Base-by-base conservation (phyloP, 92 coral and sea anemone genomes). In the Epizoanthus ramosus region DNA sequence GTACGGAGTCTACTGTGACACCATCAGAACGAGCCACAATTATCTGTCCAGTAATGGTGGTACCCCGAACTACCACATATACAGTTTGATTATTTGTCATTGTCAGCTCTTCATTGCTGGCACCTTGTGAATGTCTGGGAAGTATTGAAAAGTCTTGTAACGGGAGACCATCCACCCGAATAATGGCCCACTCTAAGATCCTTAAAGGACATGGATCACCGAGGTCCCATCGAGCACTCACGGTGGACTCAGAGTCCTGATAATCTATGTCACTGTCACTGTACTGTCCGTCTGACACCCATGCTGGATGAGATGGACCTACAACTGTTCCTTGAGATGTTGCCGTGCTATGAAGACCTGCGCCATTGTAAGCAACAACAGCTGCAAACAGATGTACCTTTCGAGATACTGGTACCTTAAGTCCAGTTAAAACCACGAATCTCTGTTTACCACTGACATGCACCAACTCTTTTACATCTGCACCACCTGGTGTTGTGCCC, bases 21-120 rank as follows among this genome's bases (percentile, higher is more conserved):
- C 61, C 61, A n/a, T 57, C 61, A 15, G 61, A 57, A 57, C 61
- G 61, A 57, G 61, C 61, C 4, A 57, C 61, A n/a, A 57, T 57
- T 15, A 6, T n/a, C 21, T 17, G 61, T n/a, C 61, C 61, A 57
- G 17, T 57, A 57, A 57, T n/a, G 21, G 61, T 57, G 61, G 21
- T 57, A 57, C 61, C 61, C 61, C 61, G 61, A 57, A 57, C 61
- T 15, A 57, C 61, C 5, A 57, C 61, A 57, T 57, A 57, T n/a
- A 57, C 61, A 15, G 61, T 57, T 57, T 57, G 61, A 57, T 57
- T 57, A n/a, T 57, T 57, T 15, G 61, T 10, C 61, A 57, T 57
- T 57, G 61, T 57, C 61, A 57, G 61, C 21, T 57, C 61, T 57
- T 57, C 61, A 57, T 57, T 57, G 61, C 61, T 57, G 2, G 61